Evolutionary conservation across 2,888 invertebrate genomes (phyloP).

Genomic region (Sphinx pinastri): DNA sequence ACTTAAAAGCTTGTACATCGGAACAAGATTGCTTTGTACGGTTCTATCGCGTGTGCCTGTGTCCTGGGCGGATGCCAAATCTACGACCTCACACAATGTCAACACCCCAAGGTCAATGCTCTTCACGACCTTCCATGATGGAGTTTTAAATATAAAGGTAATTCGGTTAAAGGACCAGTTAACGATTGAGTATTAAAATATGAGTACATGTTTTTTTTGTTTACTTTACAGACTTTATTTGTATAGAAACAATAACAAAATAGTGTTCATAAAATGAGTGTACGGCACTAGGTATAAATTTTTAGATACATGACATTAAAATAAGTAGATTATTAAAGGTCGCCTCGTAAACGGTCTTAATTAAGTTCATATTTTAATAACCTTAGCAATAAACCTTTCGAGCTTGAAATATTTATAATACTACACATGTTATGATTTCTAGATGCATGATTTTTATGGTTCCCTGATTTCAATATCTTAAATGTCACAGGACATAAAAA

Average conservation of each 20-base stretch:
- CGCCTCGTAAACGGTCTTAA: not conserved
- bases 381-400: not conserved
- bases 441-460: not conserved
- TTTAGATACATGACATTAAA: slow-evolving; percentile 8
- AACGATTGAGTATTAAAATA: no score
- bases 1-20: slow-evolving; percentile 32
- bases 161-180: no score
- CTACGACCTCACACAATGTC: slow-evolving; percentile 1
- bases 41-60: slow-evolving; percentile 74
- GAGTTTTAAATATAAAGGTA: no score
- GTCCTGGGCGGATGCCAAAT: slow-evolving; percentile 56
- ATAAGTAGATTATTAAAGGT: not conserved
- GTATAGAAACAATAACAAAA: no score
- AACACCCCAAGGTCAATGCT: slow-evolving; percentile 5
- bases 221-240: no score
- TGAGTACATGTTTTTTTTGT: no score
- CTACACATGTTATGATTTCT: not conserved
- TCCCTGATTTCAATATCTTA: not conserved
- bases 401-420: not conserved
- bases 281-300: no score
- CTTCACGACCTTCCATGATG: not conserved
- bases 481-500: no score
- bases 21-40: slow-evolving; percentile 62
- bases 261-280: no score
- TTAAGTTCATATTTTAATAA: not conserved